Base-by-base conservation (phyloP, 1,140 invertebrate genomes). In the Brachionus manjavacas region DNA sequence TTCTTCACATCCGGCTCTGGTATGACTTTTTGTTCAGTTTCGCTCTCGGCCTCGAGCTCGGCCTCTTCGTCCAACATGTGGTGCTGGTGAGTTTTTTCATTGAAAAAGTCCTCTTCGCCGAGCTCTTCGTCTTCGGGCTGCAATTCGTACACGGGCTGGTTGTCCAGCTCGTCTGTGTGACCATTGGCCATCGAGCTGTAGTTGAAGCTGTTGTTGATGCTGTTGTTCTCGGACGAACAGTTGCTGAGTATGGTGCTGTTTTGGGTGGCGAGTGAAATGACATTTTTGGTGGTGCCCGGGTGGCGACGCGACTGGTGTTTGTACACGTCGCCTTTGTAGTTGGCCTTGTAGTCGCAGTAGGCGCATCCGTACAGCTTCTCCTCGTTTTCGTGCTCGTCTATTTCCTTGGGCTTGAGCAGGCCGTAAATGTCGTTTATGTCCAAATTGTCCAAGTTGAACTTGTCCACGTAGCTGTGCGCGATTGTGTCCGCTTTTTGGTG, bases 321-420 rank as follows among this genome's bases (percentile, higher is more conserved):
- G 14, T 55, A 72, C 9, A 84, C 83, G 25, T 84, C 83, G 3
- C 83, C 83, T 25, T 68, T 49, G 41, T 84, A 84, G 39, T 76
- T 84, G 20, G 83, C 64, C 41, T 52, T 72, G 31, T 84, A 84
- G 31, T 84, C 83, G 14, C 83, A 84, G 41, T 84, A 84, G 2
- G 83, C 23, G 55, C 83, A 84, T 4, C 83, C 83, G 60, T 70
- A 84, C 23, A 55, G 20, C 16, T 72, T 72, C 35, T 68, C 60
- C 7, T 68, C 60, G 12, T 83, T 68, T 2, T 83, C 81, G 14
- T 25, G 68, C 23, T 83, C 81, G 12, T 83, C 81, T 43, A 46
- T 68, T 46, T 81, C 52, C 43, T 81, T 81, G 0, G 79, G 79
- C 28, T 81, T 81, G 12, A 81, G 39, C 52, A 81, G n/a, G 35